Evolutionary conservation across 2,113 vertebrate species (phyloP).

Genomic region (Rhea pennata): DNA sequence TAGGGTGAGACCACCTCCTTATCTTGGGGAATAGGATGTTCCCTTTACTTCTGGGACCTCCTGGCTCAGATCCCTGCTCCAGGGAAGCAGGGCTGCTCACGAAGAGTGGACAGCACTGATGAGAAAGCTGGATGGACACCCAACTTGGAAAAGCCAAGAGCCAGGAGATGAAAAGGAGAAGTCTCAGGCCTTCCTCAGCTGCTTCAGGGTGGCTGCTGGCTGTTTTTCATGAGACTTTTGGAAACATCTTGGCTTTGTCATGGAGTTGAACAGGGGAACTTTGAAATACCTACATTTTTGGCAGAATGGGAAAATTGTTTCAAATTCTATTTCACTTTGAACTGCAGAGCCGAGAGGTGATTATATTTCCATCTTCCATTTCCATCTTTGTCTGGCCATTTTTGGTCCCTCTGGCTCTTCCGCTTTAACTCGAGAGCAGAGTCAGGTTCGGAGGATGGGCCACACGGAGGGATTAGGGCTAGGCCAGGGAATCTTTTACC

Average conservation of each 20-base stretch:
- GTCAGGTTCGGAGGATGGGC: background rate
- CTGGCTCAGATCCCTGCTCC: background rate
- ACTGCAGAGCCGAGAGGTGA: background rate
- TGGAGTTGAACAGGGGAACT: background rate
- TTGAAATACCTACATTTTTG: slow-evolving; percentile 60
- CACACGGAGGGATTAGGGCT: background rate
- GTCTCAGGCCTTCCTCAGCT: background rate
- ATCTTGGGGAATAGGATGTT: background rate
- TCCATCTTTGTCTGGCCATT: background rate
- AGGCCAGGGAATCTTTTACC: slow-evolving; percentile 16
- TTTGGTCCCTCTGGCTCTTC: slow-evolving; percentile 15
- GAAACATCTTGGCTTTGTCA: slow-evolving; percentile 26
- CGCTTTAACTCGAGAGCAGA: background rate
- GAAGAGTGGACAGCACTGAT: background rate
- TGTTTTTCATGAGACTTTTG: slow-evolving; percentile 47
- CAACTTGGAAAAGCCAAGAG: background rate
- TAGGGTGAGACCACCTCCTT: background rate
- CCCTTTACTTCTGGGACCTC: background rate
- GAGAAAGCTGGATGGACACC: background rate
- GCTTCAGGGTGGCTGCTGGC: slow-evolving; percentile 19
- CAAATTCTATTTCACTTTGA: slow-evolving; percentile 31
- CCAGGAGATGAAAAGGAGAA: background rate
- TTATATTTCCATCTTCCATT: background rate
- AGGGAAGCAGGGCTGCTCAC: background rate
- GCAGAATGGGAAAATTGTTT: slow-evolving; percentile 44